A percentile compares a stretch with the other conserved stretches of the same genome.
phyloP scores from a whole-genome alignment of 2,888 invertebrate species.

The Archaeoteleia sp. region DNA sequence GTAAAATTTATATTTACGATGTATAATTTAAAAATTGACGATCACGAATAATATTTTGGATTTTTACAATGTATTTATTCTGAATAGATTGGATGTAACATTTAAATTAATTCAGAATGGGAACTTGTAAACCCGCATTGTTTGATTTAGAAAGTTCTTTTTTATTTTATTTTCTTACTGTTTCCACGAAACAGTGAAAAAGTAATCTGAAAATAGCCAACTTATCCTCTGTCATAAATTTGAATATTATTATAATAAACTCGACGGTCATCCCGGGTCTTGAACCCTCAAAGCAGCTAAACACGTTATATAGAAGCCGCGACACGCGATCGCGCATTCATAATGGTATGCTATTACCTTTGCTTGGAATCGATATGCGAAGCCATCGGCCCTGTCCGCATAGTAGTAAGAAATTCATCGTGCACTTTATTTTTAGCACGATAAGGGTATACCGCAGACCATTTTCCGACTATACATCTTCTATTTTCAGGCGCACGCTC shows the following conservation, averaged over 20 bases:
- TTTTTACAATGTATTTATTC: too few relatives aligned
- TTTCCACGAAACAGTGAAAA: conserved; percentile 22
- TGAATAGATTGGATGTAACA: too few relatives aligned
- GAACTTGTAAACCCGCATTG: too few relatives aligned
- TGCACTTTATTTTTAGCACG: conserved; percentile 33
- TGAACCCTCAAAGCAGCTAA: conserved; percentile 44
- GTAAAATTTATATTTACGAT: too few relatives aligned
- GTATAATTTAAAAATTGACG: too few relatives aligned
- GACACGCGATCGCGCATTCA: conserved; percentile 48
- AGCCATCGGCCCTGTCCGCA: conserved; percentile 38
- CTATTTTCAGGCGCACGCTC: neutral
- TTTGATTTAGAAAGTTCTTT: neutral
- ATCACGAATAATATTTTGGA: too few relatives aligned
- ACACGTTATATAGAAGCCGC: conserved; percentile 37
- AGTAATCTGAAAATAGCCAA: conserved; percentile 21
- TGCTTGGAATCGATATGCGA: conserved; percentile 42
- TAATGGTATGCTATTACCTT: conserved; percentile 44
- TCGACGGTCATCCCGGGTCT: conserved; percentile 35
- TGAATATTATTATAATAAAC: conserved; percentile 46
- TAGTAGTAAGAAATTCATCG: conserved; percentile 40
- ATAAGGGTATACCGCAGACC: conserved; percentile 10
- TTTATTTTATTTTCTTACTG: neutral
- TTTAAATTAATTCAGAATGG: too few relatives aligned
- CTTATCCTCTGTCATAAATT: conserved; percentile 23
- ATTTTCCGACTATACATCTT: conserved; percentile 8